Conservation (phyloP, 1,140 invertebrate species). For the Ptiloglossa arizonensis region DNA sequence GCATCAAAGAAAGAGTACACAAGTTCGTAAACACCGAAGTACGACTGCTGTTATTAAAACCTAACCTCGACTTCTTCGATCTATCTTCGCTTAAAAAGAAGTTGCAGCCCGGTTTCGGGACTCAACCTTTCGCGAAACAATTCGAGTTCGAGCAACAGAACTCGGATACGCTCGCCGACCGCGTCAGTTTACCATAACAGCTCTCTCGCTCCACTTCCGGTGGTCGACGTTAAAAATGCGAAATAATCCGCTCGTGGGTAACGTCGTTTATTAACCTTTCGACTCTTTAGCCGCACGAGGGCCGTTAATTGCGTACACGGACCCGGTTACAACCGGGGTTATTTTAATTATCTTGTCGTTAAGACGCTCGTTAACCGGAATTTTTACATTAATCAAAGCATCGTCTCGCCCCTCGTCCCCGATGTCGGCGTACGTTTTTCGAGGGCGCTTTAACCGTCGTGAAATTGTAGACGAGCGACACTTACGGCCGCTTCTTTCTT, state of each 20-base stretch:
- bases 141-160: no score
- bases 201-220: no score
- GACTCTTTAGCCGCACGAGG: no score
- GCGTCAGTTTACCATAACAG: no score
- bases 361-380: slow-evolving; percentile 23
- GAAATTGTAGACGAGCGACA: neutral
- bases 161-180: no score
- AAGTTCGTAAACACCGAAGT: no score
- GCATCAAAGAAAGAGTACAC: no score
- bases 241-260: neutral
- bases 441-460: neutral
- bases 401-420: neutral
- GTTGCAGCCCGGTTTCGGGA: no score
- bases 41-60: no score
- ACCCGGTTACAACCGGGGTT: neutral
- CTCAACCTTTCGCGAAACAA: no score
- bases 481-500: slow-evolving; percentile 5
- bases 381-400: slow-evolving; percentile 30
- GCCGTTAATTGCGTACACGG: slow-evolving; percentile 15
- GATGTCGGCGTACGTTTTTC: neutral
- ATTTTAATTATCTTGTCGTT: slow-evolving; percentile 36
- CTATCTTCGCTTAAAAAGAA: no score
- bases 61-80: no score
- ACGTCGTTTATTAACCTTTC: slow-evolving; percentile 31
- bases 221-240: neutral